Evolutionary conservation across 1,140 invertebrate species (phyloP).

Genomic region (Diachasma alloeum): DNA sequence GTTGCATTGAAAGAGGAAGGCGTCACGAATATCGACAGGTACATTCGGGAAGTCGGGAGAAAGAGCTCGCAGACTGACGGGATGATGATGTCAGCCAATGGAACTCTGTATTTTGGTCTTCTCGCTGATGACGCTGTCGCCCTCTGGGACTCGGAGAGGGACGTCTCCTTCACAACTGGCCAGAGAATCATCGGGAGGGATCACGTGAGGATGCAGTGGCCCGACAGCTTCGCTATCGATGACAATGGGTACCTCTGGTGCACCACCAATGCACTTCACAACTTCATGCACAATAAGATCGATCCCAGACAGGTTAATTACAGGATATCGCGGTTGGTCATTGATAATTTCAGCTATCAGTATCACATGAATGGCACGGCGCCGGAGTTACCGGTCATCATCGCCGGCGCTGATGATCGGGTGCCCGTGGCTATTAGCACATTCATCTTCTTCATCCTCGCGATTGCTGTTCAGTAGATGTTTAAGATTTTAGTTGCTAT

Average conservation of each 20-base stretch:
- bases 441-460: conserved; percentile 15
- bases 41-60: conserved; percentile 67
- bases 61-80: conserved; percentile 74
- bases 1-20: conserved; percentile 65
- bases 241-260: conserved; percentile 71
- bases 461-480: conserved; percentile 19
- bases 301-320: conserved; percentile 68
- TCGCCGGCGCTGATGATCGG: conserved; percentile 46
- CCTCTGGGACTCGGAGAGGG: conserved; percentile 70
- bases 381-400: conserved; percentile 49
- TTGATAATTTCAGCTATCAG: conserved; percentile 71
- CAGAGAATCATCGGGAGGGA: conserved; percentile 72
- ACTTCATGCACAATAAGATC: conserved; percentile 68
- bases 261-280: conserved; percentile 73
- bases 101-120: conserved; percentile 73
- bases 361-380: conserved; percentile 60
- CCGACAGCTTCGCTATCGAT: conserved; percentile 76
- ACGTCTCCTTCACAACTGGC: conserved; percentile 54
- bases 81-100: conserved; percentile 74
- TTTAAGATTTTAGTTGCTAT: not conserved
- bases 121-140: conserved; percentile 72
- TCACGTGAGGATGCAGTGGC: conserved; percentile 74
- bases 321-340: conserved; percentile 66
- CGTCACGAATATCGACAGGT: conserved; percentile 47
- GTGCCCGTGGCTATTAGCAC: conserved; percentile 23